Conservation (phyloP, 2,888 invertebrate genomes). For the Spodoptera exigua region DNA sequence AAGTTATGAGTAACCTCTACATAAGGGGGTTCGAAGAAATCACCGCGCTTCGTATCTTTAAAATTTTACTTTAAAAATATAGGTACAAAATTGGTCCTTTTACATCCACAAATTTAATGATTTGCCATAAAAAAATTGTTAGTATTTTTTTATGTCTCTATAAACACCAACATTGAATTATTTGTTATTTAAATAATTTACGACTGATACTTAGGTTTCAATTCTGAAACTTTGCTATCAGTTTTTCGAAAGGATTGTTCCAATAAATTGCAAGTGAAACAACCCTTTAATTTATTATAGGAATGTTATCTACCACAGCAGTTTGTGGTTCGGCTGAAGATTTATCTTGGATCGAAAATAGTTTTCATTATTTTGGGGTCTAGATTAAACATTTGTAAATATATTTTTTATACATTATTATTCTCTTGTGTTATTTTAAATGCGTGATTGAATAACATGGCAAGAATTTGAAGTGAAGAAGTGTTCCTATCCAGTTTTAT, state of each 20-base stretch:
- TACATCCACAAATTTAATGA: no score
- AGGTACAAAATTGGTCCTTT: no score
- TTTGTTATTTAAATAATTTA: slow-evolving; percentile 7
- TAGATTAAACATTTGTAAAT: slow-evolving; percentile 17
- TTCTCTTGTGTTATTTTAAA: neutral
- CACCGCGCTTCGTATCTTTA: no score
- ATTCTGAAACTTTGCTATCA: slow-evolving; percentile 33
- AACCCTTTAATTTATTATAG: slow-evolving; percentile 37
- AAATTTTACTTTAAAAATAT: no score
- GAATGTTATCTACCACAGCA: slow-evolving; percentile 35
- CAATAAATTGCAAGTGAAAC: slow-evolving; percentile 31
- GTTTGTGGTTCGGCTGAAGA: slow-evolving; percentile 26
- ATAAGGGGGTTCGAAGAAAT: no score
- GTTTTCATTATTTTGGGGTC: slow-evolving; percentile 1
- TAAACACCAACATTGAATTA: neutral
- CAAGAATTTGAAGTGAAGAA: no score
- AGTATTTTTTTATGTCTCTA: neutral
- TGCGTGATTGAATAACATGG: no score
- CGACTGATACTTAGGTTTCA: slow-evolving; percentile 15
- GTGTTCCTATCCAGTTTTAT: no score
- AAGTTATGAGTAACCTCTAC: no score
- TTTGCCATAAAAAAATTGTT: no score
- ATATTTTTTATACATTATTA: neutral
- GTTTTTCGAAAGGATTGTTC: slow-evolving; percentile 38
- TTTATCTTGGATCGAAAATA: slow-evolving; percentile 36